phyloP scores from a whole-genome alignment of 2,888 invertebrate species.

The Amphipyra berbera region DNA sequence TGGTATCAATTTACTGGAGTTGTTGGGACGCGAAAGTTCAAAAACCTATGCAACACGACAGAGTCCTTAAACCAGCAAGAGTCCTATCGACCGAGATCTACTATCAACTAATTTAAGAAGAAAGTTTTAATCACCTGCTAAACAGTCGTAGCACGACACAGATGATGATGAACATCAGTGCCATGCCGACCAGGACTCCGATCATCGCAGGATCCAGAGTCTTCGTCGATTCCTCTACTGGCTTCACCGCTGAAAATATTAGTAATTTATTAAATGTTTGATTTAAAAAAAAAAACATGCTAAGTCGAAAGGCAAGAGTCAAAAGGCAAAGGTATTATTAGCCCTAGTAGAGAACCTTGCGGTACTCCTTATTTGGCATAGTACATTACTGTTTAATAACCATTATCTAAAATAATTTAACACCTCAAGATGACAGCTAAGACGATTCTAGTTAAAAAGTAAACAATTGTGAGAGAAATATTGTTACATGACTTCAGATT shows the following conservation, averaged over 20 bases:
- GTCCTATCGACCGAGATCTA: too few species aligned
- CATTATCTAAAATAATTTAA: background rate
- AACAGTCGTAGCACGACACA: constrained; percentile 97
- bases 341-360: background rate
- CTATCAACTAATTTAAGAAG: too few species aligned
- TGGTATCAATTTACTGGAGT: too few species aligned
- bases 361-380: background rate
- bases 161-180: constrained; percentile 97
- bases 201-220: constrained; percentile 97
- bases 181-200: constrained; percentile 96
- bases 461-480: too few species aligned
- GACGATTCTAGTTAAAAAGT: too few species aligned
- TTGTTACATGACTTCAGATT: too few species aligned
- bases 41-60: background rate
- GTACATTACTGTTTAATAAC: background rate
- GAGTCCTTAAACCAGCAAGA: background rate
- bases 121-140: constrained; percentile 93
- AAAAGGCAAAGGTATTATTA: background rate
- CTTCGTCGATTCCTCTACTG: constrained; percentile 90
- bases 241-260: constrained; percentile 87
- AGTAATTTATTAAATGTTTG: background rate
- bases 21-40: too few species aligned
- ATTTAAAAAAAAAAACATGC: too few species aligned
- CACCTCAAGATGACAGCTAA: too few species aligned
- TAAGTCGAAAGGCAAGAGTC: too few species aligned